phyloP scores from a whole-genome alignment of 2,797 vertebrate genomes.

The Ispidina picta region DNA sequence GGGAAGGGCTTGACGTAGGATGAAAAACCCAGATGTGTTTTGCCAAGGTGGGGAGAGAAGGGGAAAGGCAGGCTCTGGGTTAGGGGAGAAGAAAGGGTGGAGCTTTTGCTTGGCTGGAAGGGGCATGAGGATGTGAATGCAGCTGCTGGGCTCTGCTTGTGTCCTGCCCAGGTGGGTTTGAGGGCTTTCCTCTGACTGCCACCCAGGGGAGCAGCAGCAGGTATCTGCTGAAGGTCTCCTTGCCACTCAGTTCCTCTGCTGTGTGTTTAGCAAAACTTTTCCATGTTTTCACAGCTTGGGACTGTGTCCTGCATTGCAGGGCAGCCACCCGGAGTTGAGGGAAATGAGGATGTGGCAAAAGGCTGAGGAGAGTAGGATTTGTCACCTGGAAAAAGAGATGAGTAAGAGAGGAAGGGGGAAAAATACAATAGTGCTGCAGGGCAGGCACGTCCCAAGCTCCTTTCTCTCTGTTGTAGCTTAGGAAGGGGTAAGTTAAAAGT shows the following conservation, averaged over 20 bases:
- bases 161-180: neutral
- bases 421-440: neutral
- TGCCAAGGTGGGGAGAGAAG: neutral
- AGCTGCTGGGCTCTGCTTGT: neutral
- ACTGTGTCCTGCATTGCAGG: neutral
- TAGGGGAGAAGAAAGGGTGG: slow-evolving; percentile 36
- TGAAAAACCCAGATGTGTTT: neutral
- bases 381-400: neutral
- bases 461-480: neutral
- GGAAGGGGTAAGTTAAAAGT: neutral
- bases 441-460: neutral
- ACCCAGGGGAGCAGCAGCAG: neutral
- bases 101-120: slow-evolving; percentile 16
- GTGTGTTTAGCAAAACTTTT: neutral
- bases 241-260: neutral
- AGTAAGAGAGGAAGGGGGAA: neutral
- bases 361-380: neutral
- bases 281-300: neutral
- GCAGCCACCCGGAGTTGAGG: neutral
- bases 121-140: neutral
- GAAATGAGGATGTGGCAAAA: neutral
- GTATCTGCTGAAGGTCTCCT: neutral
- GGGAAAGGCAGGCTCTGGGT: neutral
- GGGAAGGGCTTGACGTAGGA: neutral
- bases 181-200: neutral